These are phyloP conservation scores for Vidua macroura DNA, from an alignment of 2,113 vertebrate species.

Conservation along the genomic window DNA sequence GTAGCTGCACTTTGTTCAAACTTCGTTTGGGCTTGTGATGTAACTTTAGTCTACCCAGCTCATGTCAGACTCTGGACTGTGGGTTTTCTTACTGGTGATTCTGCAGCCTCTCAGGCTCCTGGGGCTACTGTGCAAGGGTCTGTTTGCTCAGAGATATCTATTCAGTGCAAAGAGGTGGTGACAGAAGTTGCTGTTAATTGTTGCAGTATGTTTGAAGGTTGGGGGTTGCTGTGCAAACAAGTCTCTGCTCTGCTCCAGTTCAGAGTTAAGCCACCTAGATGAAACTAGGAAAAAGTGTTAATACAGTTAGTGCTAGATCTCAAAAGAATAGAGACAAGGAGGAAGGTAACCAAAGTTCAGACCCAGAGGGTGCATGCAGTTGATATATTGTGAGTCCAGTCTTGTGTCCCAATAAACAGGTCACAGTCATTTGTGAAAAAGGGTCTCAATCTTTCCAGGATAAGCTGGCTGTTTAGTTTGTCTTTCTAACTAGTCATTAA, in stretches of 20 bases:
- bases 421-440: neutral
- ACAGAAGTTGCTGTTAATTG: neutral
- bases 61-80: neutral
- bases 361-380: neutral
- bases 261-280: neutral
- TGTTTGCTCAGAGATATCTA: neutral
- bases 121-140: neutral
- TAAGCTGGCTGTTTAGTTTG: slow-evolving; percentile 11
- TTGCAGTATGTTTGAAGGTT: neutral
- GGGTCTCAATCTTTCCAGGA: slow-evolving; percentile 20
- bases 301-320: neutral
- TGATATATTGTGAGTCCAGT: neutral
- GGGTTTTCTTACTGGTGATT: neutral
- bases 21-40: neutral
- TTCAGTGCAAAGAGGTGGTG: neutral
- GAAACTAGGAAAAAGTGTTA: neutral
- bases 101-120: neutral
- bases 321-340: neutral
- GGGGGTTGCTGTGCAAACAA: neutral
- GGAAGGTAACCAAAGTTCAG: neutral
- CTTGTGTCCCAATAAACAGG: neutral
- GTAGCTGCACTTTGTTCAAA: neutral
- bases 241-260: neutral
- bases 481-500: slow-evolving; percentile 7
- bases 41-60: neutral